These are phyloP conservation scores for Macropodus opercularis DNA, from an alignment of 2,797 vertebrate genomes.

Conservation along the genomic window DNA sequence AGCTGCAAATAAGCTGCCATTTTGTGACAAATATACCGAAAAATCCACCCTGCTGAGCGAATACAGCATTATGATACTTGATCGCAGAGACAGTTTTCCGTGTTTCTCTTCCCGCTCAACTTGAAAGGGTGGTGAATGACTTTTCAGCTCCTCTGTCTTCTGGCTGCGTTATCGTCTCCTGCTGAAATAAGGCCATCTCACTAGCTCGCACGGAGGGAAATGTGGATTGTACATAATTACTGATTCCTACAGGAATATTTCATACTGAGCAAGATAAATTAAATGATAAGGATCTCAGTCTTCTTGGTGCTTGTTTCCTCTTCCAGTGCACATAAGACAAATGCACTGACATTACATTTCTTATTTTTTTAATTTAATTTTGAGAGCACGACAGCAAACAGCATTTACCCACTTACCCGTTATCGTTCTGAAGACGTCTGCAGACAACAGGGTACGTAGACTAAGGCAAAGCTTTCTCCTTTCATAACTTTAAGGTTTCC, in stretches of 20 bases:
- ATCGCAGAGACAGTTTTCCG: constrained; percentile 45
- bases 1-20: constrained; percentile 43
- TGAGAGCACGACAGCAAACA: constrained; percentile 36
- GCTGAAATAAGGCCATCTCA: constrained; percentile 72
- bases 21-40: constrained; percentile 59
- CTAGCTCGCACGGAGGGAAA: constrained; percentile 57
- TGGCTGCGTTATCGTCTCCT: constrained; percentile 66
- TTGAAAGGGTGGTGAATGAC: constrained; percentile 61
- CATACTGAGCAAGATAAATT: constrained; percentile 77
- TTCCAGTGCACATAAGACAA: constrained; percentile 49
- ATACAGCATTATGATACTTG: constrained; percentile 46
- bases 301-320: constrained; percentile 51
- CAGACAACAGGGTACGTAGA: constrained; percentile 35
- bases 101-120: constrained; percentile 25
- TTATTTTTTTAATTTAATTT: constrained; percentile 47
- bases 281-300: constrained; percentile 75
- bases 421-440: constrained; percentile 44
- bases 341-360: constrained; percentile 60
- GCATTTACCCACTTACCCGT: constrained; percentile 45
- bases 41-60: constrained; percentile 39
- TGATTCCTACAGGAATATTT: constrained; percentile 74
- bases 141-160: constrained; percentile 59
- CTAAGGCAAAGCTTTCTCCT: constrained; percentile 31
- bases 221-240: constrained; percentile 77
- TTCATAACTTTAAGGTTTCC: constrained; percentile 11